Percentiles rank a stretch among this genome's conserved stretches.
Evolutionary conservation across 2,113 vertebrate species (phyloP).

Genomic region (Hippocampus zosterae): DNA sequence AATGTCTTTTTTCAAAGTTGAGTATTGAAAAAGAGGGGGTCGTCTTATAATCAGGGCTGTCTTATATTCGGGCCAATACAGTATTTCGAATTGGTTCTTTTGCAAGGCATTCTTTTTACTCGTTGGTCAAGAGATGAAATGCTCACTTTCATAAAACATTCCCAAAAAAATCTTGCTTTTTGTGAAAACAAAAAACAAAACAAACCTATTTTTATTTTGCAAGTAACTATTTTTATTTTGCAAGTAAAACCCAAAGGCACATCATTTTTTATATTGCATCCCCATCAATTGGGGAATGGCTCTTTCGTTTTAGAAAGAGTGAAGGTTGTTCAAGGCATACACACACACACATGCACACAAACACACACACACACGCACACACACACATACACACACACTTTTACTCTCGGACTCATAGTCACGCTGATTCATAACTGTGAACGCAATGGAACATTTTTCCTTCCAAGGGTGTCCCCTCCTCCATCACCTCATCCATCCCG

Average conservation of each 20-base stretch:
- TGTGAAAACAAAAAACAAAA: no score
- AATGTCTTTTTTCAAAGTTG: no score
- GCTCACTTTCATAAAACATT: no score
- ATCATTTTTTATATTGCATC: conserved; percentile 7
- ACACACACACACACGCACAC: no score
- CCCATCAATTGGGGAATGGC: conserved; percentile 5
- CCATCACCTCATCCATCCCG: not conserved
- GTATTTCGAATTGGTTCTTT: no score
- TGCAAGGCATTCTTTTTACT: no score
- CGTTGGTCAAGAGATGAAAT: no score
- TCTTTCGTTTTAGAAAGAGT: conserved; percentile 6
- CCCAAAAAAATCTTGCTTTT: no score
- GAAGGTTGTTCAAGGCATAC: not conserved
- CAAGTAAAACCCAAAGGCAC: not conserved
- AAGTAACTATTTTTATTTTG: not conserved
- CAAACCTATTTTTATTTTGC: no score
- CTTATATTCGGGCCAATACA: no score
- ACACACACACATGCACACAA: conserved; percentile 17
- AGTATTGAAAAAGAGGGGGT: no score
- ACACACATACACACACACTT: conserved; percentile 11
- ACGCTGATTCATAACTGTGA: conserved; percentile 30
- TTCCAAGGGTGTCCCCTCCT: conserved; percentile 5
- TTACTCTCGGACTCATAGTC: conserved; percentile 1
- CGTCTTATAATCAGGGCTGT: no score
- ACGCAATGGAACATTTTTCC: not conserved